Base-by-base conservation (phyloP, 1,140 invertebrate species). In the Anastrepha ludens region DNA sequence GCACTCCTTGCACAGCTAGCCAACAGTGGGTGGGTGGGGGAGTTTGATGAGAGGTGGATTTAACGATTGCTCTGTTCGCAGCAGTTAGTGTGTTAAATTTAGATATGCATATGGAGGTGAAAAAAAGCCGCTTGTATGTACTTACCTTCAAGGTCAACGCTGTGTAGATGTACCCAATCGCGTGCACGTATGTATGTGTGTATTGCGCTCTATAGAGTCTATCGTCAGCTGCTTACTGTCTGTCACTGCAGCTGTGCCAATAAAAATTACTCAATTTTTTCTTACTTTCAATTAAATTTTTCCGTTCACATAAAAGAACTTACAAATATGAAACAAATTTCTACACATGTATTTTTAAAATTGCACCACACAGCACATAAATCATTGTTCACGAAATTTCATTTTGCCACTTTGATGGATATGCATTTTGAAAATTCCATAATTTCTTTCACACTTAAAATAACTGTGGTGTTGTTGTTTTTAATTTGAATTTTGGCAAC, bases 131-230 rank as follows among this genome's bases (percentile, higher is more conserved):
- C 74, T 47, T 81, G 74, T 47, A 81, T 81, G 74, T 47, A 81
- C 74, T 81, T 81, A 81, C 74, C 74, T 81, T 50, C 74, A 81
- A 81, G 74, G 74, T 81, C 74, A 81, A 81, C 74, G 47, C 44
- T 81, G 47, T 81, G 47, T 81, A 15, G 44, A 55, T 81, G 74
- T 55, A 17, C n/a, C 20, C 74, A 55, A 55, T 55, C 55, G 17
- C 50, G 47, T 47, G 47, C 44, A 78, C 47, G 8, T 39, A 11
- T 81, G 74, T 55, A 55, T 55, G 74, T 0, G 17, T n/a, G 44
- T 81, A 41, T 20, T 20, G n/a, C 74, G 55, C 74, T 81, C n/a
- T 8, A 17, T 39, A 29, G 29, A 29, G 17, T 55, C 44, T 81
- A n/a, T 6, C 9, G 44, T 50, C 70, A 47, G 47, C 47, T 50